These are phyloP conservation scores for Teleogryllus oceanicus DNA, from an alignment of 2,888 invertebrate species.

Conservation along the genomic window DNA sequence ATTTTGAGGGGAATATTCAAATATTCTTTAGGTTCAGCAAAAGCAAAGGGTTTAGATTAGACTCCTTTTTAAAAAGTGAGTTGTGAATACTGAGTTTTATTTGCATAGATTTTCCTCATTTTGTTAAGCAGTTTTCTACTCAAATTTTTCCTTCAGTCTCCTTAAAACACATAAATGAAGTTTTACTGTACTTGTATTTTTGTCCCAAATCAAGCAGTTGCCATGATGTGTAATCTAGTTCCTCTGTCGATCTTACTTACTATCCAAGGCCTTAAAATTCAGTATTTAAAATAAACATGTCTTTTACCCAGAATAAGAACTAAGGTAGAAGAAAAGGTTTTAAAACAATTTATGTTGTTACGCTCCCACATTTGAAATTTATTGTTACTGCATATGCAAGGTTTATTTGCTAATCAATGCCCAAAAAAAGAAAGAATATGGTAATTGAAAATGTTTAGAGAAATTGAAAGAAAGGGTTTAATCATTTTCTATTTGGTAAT, in stretches of 20 bases:
- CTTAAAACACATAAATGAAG: no score
- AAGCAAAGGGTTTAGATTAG: no score
- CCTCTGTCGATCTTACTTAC: conserved; percentile 6
- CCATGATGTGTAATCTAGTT: neutral
- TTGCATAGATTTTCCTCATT: no score
- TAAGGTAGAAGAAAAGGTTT: neutral
- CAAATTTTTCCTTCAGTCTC: no score
- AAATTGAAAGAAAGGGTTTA: neutral
- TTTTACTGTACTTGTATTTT: neutral
- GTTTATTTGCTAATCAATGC: neutral
- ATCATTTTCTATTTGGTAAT: neutral
- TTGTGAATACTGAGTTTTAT: no score
- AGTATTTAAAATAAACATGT: neutral
- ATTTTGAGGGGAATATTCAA: no score
- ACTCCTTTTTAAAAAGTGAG: no score
- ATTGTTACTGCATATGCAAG: neutral
- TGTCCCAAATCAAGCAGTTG: neutral
- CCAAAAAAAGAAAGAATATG: neutral
- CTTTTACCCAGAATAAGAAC: neutral
- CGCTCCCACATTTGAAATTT: neutral
- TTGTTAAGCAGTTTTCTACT: no score
- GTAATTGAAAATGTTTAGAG: neutral
- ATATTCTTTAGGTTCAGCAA: no score
- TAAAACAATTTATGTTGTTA: neutral
- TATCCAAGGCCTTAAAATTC: conserved; percentile 28